Conservation (phyloP, 2,113 vertebrate genomes). For the Rhineura floridana region DNA sequence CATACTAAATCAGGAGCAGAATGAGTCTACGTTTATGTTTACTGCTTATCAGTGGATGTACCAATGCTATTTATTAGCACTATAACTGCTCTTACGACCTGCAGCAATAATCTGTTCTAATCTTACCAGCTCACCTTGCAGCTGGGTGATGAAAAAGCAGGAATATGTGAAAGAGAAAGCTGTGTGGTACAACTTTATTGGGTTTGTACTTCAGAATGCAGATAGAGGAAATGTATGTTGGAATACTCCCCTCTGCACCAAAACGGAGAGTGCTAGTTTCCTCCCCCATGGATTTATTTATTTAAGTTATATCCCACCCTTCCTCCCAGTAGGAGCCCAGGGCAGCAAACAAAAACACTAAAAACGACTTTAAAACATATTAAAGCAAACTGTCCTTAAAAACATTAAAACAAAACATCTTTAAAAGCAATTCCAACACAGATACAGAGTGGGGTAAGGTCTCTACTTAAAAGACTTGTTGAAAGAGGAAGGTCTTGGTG, state of each 20-base stretch:
- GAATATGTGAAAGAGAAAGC: background rate
- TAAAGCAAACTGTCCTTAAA: no score
- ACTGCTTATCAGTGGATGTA: background rate
- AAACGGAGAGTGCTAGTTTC: background rate
- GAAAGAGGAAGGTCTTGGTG: no score
- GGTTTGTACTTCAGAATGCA: background rate
- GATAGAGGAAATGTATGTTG: background rate
- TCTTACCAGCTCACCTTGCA: background rate
- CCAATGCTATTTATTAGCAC: background rate
- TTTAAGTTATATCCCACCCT: no score
- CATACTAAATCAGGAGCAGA: background rate
- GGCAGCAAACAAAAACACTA: no score
- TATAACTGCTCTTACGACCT: background rate
- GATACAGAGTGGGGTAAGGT: no score
- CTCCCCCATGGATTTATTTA: no score
- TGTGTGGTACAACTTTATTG: background rate
- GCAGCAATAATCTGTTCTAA: background rate
- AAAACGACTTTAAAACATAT: no score
- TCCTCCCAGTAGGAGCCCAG: no score
- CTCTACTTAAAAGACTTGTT: no score
- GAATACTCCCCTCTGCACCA: background rate
- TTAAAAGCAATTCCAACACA: no score
- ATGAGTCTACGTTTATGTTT: background rate
- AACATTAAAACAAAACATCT: no score
- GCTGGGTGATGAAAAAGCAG: background rate